Percentiles rank a stretch among this genome's conserved stretches.
These are phyloP conservation scores for Vulpes ferrilata DNA, from an alignment of 2,113 vertebrate genomes.

Conservation along the genomic window DNA sequence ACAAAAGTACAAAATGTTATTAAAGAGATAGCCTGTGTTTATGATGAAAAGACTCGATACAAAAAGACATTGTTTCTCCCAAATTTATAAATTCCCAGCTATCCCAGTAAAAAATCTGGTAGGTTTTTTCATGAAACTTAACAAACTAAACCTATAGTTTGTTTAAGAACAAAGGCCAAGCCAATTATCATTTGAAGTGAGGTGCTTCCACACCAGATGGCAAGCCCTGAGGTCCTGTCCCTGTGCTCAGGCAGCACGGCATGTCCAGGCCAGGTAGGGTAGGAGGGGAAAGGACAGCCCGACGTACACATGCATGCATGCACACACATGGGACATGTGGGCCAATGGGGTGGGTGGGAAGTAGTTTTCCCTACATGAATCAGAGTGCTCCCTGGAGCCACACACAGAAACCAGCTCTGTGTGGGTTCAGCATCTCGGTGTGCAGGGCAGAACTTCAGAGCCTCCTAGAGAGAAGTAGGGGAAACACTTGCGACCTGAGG, in stretches of 20 bases:
- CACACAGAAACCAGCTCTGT: background rate
- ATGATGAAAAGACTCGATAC: background rate
- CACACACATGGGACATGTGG: too few species aligned
- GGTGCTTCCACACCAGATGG: too few species aligned
- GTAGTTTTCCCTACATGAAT: rapidly evolving
- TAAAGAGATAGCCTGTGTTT: background rate
- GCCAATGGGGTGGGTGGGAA: background rate
- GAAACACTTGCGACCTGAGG: background rate
- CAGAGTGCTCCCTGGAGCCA: background rate
- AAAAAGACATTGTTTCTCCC: background rate
- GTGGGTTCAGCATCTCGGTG: background rate
- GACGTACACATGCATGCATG: rapidly evolving
- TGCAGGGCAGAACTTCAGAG: background rate
- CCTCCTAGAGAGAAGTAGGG: background rate
- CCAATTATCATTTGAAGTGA: background rate
- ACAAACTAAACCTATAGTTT: background rate
- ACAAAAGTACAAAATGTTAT: background rate
- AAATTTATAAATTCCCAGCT: background rate
- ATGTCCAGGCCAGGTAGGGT: background rate
- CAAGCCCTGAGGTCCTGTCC: background rate
- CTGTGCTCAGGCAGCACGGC: rapidly evolving
- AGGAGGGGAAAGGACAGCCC: background rate
- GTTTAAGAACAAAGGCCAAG: background rate
- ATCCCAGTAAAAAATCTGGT: background rate
- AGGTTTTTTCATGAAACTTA: background rate